Base-by-base conservation (phyloP, 2,113 vertebrate species). In the Rostratula benghalensis region DNA sequence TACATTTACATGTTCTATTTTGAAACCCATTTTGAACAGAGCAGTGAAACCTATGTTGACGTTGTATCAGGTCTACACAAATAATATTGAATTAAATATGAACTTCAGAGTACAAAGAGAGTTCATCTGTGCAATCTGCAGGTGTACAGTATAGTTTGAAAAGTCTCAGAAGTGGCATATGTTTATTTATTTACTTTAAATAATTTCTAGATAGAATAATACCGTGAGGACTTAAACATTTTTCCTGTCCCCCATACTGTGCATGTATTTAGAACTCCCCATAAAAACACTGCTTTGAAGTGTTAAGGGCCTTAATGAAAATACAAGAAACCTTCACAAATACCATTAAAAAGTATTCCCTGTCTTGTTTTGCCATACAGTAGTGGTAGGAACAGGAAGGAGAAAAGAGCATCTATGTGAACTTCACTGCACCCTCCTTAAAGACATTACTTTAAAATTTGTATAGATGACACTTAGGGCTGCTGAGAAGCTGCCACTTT, bases 61-160 rank as follows among this genome's bases (percentile, higher is more conserved):
- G 45, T 57, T 43, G 5, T 71, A 67, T 73, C 57, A 17, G 2
- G 37, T 73, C 27, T 70, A 37, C 57, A 41, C 33, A 76, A 83
- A 81, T 4, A 69, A 59, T 87, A 81, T 71, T 91, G 39, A 96
- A 92, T 95, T 80, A 92, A 92, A 83, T 94, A 88, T 81, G 81
- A 64, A 20, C 59, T 95, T 73, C 23, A 19, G 74, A 85, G 31
- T 64, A 92, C 64, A 30, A 79, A 56, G 21, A 80, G 35, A 71
- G 67, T 80, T 94, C 64, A 88, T 46, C 74, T 92, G 53, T 56
- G 14, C 54, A 94, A 59, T 77, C 13, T 87, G 76, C 79, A 91
- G 71, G 61, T 95, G n/a, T 41, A 79, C 18, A 41, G 24, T 27
- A 39, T 18, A 37, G 53, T 89, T 90, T 90, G 24, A 71, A 87